phyloP scores from a whole-genome alignment of 2,113 vertebrate genomes.

The Nothocercus julius region DNA sequence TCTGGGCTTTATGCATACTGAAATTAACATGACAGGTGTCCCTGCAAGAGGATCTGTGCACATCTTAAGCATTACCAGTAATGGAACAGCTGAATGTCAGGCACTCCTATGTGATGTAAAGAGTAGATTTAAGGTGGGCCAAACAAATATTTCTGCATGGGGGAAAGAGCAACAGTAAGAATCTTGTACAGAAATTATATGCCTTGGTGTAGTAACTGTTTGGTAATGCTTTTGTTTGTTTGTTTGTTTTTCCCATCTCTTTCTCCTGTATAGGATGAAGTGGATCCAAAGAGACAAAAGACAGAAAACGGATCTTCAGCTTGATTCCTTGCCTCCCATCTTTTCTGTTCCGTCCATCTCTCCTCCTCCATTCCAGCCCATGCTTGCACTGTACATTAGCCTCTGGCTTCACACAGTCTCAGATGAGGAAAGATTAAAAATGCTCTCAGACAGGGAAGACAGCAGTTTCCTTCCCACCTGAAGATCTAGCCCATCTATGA shows the following conservation, averaged over 20 bases:
- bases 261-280: constrained; percentile 72
- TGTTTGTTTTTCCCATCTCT: too few species aligned
- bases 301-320: constrained; percentile 82
- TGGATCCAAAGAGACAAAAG: constrained; percentile 84
- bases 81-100: neutral
- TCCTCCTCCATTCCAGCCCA: constrained; percentile 63
- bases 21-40: neutral
- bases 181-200: neutral
- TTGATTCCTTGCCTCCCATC: constrained; percentile 62
- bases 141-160: neutral
- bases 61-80: fast-evolving
- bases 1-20: neutral
- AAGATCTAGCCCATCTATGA: neutral
- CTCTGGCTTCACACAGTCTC: constrained; percentile 65
- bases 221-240: neutral
- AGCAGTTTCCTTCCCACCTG: neutral
- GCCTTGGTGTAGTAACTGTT: neutral
- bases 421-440: constrained; percentile 59
- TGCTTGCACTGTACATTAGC: constrained; percentile 59
- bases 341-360: constrained; percentile 52
- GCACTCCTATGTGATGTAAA: neutral
- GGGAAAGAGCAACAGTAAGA: neutral
- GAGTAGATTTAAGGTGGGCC: neutral
- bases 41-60: neutral
- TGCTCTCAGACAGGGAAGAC: constrained; percentile 36